Base-by-base conservation (phyloP, 2,888 invertebrate species). In the Sisyra terminalis region DNA sequence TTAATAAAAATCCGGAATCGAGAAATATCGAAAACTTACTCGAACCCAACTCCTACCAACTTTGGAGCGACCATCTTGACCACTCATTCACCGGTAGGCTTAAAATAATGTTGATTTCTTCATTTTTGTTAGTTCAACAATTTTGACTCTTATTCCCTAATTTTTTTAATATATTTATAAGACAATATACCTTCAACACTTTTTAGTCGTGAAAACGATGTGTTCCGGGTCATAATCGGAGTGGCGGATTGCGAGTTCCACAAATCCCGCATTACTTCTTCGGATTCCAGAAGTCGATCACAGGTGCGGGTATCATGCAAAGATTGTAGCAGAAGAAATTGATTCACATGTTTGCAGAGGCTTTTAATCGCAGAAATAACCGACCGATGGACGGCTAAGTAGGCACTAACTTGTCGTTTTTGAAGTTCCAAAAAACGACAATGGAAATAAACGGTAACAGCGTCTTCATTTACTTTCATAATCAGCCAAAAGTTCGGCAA, bases 401-500 rank as follows among this genome's bases (percentile, higher is more conserved):
- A 73, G 42, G 61, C 55, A 24, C 62, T 63, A 11, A 72, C 70
- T 52, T 68, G 68, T 11, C 62, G 58, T 1, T 68, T 66, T 11
- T 63, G 59, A 32, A 71, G 56, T 53, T 71, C 71, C 41, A 71
- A 51, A 55, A 71, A 72, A 70, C 78, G 71, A 61, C 75, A 75
- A 50, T 81, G 81, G 55, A 78, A 80, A 56, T 73, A 80, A 14
- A 77, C 63, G 34, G 70, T 69, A 5, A 79, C 76, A 43, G 65
- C 60, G 49, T 70, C 68, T 17, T 59, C 58, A 44, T 70, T 66
- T 7, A 79, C 64, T 50, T 67, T 68, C 56, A 79, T 64, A 45
- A 81, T 74, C 16, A 80, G 60, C 81, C 81, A 82, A 57, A 81
- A 81, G 52, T 75, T 74, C 0, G 79, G 79, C 46, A 78, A 57